Conservation (phyloP, 92 coral and sea anemone species). For the Scolanthus callimorphus region DNA sequence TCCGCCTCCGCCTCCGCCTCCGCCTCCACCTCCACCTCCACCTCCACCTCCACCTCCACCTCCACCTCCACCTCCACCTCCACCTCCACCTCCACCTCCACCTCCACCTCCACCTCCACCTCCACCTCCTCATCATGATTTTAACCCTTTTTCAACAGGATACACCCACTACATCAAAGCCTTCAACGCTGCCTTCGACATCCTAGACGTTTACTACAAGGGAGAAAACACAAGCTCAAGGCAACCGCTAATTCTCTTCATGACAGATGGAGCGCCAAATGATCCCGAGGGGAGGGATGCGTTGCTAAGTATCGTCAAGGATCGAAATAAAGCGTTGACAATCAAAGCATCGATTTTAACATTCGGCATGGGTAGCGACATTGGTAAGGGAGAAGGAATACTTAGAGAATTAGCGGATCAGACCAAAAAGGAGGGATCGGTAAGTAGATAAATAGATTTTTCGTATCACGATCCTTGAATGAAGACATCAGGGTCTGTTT, state of each 20-base stretch:
- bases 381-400: background rate
- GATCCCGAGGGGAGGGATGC: conserved; percentile 15
- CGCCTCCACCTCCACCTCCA: too few relatives aligned
- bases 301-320: background rate
- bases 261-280: conserved; percentile 51
- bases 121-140: too few relatives aligned
- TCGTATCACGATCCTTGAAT: too few relatives aligned
- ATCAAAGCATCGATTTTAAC: background rate
- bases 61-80: too few relatives aligned
- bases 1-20: too few relatives aligned
- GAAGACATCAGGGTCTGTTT: too few relatives aligned
- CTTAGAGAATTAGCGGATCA: background rate
- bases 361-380: background rate
- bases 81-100: too few relatives aligned
- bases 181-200: conserved; percentile 39
- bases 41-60: too few relatives aligned
- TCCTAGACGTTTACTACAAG: conserved; percentile 21
- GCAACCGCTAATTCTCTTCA: conserved; percentile 38
- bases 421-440: background rate
- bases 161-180: conserved; percentile 20
- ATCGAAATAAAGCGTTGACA: background rate
- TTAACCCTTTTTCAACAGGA: too few relatives aligned
- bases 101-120: too few relatives aligned
- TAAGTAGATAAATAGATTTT: too few relatives aligned
- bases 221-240: conserved; percentile 1